Percentiles rank a stretch among this genome's conserved stretches.
phyloP scores from a whole-genome alignment of 2,797 vertebrate genomes.

The Acestrorhynchus altus region DNA sequence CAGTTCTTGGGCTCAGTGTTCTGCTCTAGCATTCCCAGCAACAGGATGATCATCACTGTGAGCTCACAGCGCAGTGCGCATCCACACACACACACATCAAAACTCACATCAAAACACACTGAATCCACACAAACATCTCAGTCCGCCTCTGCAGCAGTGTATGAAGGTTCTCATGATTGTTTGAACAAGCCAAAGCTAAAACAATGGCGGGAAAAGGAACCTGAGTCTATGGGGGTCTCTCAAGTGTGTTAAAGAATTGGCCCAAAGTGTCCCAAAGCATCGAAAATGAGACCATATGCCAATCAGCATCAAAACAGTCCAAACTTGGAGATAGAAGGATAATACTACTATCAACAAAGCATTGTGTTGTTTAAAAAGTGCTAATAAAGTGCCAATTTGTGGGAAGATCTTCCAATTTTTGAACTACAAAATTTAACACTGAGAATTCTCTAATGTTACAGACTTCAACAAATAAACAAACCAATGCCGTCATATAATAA shows the following conservation, averaged over 20 bases:
- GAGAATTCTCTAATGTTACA: neutral
- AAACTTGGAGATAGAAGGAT: neutral
- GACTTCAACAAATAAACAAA: neutral
- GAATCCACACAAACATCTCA: conserved; percentile 40
- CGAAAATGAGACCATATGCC: neutral
- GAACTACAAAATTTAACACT: neutral
- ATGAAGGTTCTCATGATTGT: conserved; percentile 53
- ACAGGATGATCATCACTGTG: conserved; percentile 60
- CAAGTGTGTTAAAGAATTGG: conserved; percentile 35
- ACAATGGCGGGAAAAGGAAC: conserved; percentile 58
- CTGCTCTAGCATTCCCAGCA: conserved; percentile 62
- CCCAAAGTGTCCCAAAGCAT: neutral
- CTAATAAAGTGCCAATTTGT: no score
- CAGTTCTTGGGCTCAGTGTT: conserved; percentile 36
- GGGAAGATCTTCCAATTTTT: no score
- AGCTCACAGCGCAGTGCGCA: conserved; percentile 59
- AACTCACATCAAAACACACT: conserved; percentile 42
- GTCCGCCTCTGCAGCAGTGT: conserved; percentile 38
- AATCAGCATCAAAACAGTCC: neutral
- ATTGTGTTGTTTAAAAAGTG: no score
- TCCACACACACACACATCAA: conserved; percentile 40
- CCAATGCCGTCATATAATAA: no score
- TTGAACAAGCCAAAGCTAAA: conserved; percentile 36
- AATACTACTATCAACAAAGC: no score
- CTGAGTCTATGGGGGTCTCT: conserved; percentile 23